Base-by-base conservation (phyloP, 2,113 vertebrate species). In the Coreoperca whiteheadi region DNA sequence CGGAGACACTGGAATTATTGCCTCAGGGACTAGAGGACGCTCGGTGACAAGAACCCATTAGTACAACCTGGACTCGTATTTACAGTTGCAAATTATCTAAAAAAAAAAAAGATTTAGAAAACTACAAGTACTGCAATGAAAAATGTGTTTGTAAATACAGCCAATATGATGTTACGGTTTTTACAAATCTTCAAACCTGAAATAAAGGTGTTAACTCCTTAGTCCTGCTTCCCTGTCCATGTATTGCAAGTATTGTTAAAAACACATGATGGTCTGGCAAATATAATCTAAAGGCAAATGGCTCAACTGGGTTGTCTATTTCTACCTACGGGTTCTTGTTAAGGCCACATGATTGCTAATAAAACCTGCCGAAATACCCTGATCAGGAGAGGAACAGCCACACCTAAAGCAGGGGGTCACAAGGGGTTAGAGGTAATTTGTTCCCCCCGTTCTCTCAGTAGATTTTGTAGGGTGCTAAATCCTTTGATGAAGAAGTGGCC, bases 281-380 rank as follows among this genome's bases (percentile, higher is more conserved):
- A 66, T 61, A 70, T 63, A 77, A 57, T 81, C 43, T 78, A 81
- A 93, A 91, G 91, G 89, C 91, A 92, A 91, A 76, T 46, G 84
- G 86, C 81, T 91, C 86, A 77, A 73, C 78, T 81, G 83, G 18
- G 64, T 77, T 60, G 28, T 74, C 51, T 60, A 37, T 43, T 56
- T 73, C 11, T 72, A 70, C 59, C 59, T 78, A 46, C 66, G 32
- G 63, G 37, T 67, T 79, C 11, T 74, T 72, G 39, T 88, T 92
- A 95, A 96, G 94, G 95, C 93, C 91, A 91, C 91, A 65, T 59
- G 77, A 87, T 82, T 90, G 84, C 73, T 88, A 28, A 61, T 32
- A 82, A 70, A 12, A 77, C 84, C 53, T 69, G 66, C 59, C 34
- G 71, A 37, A 71, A 89, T 59, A 85, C 80, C 87, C 81, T 84